These are phyloP conservation scores for Nothoprocta perdicaria DNA, from an alignment of 2,113 vertebrate genomes.

Conservation along the genomic window DNA sequence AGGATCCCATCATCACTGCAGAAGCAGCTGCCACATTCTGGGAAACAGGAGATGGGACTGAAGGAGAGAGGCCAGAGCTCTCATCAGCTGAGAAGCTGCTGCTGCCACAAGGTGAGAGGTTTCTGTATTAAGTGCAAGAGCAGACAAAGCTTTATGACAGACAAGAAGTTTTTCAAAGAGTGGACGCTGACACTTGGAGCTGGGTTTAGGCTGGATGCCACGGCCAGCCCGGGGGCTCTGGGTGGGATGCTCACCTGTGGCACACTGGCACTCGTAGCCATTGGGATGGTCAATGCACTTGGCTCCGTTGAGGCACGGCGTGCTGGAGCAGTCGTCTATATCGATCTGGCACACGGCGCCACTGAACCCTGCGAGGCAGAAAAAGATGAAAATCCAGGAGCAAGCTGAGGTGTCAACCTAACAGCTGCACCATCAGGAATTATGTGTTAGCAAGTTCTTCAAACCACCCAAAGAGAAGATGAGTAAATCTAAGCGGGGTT, in stretches of 20 bases:
- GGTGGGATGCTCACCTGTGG: conserved; percentile 83
- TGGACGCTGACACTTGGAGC: background rate
- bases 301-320: conserved; percentile 92
- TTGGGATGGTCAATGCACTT: conserved; percentile 94
- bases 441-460: background rate
- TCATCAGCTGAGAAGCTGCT: background rate
- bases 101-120: background rate
- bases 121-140: background rate
- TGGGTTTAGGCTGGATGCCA: fast-evolving
- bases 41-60: background rate
- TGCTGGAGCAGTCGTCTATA: conserved; percentile 95
- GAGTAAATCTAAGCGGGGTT: background rate
- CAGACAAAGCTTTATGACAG: background rate
- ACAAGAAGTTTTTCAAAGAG: background rate
- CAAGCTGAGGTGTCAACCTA: background rate
- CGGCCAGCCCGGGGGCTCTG: background rate
- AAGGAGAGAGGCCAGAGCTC: background rate
- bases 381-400: background rate
- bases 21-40: conserved; percentile 1
- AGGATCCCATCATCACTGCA: background rate
- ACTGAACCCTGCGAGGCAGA: conserved; percentile 84
- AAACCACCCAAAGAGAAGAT: background rate
- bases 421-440: background rate
- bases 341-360: conserved; percentile 93
- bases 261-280: conserved; percentile 93